A percentile compares a stretch with the other conserved stretches of the same genome.
Evolutionary conservation across 2,113 vertebrate genomes (phyloP).

Genomic region (Neodon shergylaensis): DNA sequence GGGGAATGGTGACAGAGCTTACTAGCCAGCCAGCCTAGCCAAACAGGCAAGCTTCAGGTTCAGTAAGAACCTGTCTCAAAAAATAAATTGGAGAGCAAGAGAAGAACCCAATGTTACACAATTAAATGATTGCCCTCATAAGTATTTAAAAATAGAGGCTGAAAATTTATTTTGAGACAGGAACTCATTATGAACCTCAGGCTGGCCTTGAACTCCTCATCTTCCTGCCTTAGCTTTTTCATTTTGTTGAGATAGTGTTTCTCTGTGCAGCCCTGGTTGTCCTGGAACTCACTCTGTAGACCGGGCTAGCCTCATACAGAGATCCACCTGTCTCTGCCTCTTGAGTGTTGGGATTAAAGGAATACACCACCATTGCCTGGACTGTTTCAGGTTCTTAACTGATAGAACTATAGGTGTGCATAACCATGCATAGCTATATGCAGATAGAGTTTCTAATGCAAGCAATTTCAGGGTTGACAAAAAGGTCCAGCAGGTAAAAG

Average conservation of each 20-base stretch:
- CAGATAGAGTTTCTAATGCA: conserved; percentile 6
- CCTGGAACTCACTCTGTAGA: background rate
- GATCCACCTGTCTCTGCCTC: background rate
- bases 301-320: background rate
- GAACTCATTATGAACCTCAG: background rate
- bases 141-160: background rate
- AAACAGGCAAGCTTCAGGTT: background rate
- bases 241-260: background rate
- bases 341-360: background rate
- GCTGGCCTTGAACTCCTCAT: background rate
- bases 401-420: background rate
- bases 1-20: background rate
- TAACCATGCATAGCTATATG: no score
- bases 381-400: background rate
- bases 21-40: background rate
- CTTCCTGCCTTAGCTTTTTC: background rate
- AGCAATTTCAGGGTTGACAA: background rate
- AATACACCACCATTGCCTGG: background rate
- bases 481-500: background rate
- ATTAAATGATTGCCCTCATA: background rate
- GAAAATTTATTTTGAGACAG: background rate
- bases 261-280: background rate
- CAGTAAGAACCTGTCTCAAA: background rate
- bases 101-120: background rate
- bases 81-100: background rate